Percentiles rank a stretch among this genome's conserved stretches.
phyloP scores from a whole-genome alignment of 1,140 invertebrate genomes.

The Branchinecta lindahli region DNA sequence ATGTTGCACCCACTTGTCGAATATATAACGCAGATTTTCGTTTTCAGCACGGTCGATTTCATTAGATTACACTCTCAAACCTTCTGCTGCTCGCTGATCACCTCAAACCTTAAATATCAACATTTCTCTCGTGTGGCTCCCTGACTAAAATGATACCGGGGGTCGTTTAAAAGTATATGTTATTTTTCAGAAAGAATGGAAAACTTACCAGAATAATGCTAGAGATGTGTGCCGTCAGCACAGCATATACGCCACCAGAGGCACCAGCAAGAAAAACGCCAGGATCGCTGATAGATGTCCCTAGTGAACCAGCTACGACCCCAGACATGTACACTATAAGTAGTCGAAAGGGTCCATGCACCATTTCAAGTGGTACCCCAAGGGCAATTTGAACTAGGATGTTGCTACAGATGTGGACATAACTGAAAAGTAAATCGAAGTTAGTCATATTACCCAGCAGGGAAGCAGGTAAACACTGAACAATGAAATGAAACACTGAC shows the following conservation, averaged over 20 bases:
- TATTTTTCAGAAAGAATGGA: neutral
- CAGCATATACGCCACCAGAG: slow-evolving; percentile 86
- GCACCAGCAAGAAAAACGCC: slow-evolving; percentile 75
- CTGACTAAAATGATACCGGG: too few species aligned
- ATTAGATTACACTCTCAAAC: too few species aligned
- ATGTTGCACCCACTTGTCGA: too few species aligned
- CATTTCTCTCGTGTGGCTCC: too few species aligned
- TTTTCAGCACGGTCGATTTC: too few species aligned
- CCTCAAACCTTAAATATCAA: too few species aligned
- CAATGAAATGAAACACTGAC: neutral
- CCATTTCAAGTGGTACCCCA: slow-evolving; percentile 85
- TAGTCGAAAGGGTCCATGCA: slow-evolving; percentile 85
- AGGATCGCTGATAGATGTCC: slow-evolving; percentile 78
- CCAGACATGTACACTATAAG: slow-evolving; percentile 54
- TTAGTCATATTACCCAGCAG: slow-evolving; percentile 12
- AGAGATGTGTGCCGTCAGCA: slow-evolving; percentile 87
- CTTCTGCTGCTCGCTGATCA: too few species aligned
- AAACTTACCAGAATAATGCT: slow-evolving; percentile 69
- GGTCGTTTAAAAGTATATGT: too few species aligned
- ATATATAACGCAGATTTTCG: too few species aligned
- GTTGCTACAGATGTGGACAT: slow-evolving; percentile 76
- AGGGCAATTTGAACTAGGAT: slow-evolving; percentile 77
- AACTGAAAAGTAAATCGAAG: slow-evolving; percentile 28
- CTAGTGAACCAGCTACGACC: slow-evolving; percentile 67
- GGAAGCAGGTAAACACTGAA: too few species aligned